These are phyloP conservation scores for Falco naumanni DNA, from an alignment of 2,797 vertebrate species.

Conservation along the genomic window DNA sequence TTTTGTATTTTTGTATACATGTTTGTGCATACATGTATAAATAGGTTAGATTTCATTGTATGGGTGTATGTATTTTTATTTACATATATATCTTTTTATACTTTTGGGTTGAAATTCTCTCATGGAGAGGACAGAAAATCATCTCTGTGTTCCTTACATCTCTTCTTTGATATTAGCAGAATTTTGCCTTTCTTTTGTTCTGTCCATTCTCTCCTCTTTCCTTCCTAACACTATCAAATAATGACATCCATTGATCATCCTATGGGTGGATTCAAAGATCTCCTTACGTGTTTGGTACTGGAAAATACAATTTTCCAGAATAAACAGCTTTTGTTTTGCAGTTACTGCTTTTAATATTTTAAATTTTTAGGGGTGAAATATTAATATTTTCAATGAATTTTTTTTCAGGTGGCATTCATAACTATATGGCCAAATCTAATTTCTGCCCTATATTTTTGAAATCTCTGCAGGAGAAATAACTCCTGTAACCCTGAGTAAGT, in stretches of 20 bases:
- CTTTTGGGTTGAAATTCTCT: background rate
- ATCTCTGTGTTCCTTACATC: background rate
- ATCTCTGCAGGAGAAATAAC: background rate
- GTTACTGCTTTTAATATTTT: background rate
- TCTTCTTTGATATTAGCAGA: background rate
- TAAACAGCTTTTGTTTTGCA: background rate
- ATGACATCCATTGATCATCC: background rate
- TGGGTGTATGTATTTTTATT: background rate
- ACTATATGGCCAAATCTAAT: background rate
- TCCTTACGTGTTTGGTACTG: background rate
- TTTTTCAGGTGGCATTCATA: background rate
- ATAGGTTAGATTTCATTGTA: background rate
- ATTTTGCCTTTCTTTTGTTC: background rate
- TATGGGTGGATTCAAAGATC: background rate
- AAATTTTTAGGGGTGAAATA: background rate
- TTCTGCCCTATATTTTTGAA: background rate
- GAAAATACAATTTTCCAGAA: background rate
- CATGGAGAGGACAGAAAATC: background rate
- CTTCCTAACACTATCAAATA: background rate
- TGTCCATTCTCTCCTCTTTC: background rate
- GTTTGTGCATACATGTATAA: accelerated
- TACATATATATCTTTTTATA: background rate
- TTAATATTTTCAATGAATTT: background rate
- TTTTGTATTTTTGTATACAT: background rate
- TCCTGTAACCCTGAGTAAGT: background rate